These are phyloP conservation scores for Podotricha telesiphe DNA, from an alignment of 2,888 invertebrate species.

Conservation along the genomic window DNA sequence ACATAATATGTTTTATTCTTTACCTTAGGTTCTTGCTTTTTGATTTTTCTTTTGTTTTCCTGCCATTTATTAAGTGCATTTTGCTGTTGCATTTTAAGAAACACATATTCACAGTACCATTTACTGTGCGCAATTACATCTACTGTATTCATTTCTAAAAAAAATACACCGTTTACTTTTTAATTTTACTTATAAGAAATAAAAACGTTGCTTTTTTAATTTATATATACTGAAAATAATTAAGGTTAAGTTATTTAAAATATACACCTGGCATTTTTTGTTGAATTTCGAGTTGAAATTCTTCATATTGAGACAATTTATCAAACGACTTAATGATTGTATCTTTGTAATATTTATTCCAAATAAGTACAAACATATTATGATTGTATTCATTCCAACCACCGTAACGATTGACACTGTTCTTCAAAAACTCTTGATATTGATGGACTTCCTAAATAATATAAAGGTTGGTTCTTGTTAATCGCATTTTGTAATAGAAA, in stretches of 20 bases:
- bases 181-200: background rate
- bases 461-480: too few species aligned
- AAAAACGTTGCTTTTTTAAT: too few species aligned
- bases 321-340: constrained; percentile 28
- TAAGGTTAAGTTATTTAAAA: too few species aligned
- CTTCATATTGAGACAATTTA: constrained; percentile 43
- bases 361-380: constrained; percentile 75
- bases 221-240: background rate
- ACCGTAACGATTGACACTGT: constrained; percentile 77
- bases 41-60: constrained; percentile 56
- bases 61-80: constrained; percentile 70
- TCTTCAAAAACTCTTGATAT: constrained; percentile 80
- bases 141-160: constrained; percentile 53
- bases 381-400: constrained; percentile 84
- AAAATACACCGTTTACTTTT: background rate
- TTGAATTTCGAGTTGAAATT: constrained; percentile 56
- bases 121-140: constrained; percentile 60
- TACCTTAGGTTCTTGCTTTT: constrained; percentile 45
- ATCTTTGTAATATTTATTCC: constrained; percentile 60
- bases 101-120: constrained; percentile 68
- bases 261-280: constrained; percentile 65
- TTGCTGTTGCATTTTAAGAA: constrained; percentile 64
- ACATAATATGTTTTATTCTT: background rate
- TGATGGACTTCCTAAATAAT: constrained; percentile 78
- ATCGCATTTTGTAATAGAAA: too few species aligned